phyloP scores from a whole-genome alignment of 1,140 invertebrate species.

The Ceratitis capitata region DNA sequence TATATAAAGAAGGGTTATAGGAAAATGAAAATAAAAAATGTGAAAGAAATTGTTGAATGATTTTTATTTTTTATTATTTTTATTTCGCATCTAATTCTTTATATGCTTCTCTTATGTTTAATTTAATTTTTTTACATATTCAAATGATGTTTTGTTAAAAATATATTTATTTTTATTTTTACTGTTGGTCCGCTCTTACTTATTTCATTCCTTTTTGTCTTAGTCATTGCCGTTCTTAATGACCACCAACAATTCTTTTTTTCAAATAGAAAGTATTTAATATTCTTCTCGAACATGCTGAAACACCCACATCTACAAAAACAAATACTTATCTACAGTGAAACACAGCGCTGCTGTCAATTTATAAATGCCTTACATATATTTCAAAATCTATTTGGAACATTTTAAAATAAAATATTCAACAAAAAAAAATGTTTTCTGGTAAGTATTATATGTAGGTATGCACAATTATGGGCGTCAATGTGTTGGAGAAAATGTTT shows the following conservation, averaged over 20 bases:
- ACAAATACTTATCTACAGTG: not conserved
- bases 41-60: too few relatives aligned
- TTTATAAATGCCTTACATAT: not conserved
- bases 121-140: too few relatives aligned
- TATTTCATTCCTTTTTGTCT: not conserved
- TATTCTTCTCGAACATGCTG: not conserved
- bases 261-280: not conserved
- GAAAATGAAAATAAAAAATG: too few relatives aligned
- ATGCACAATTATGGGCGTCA: not conserved
- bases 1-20: too few relatives aligned
- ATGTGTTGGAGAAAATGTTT: conserved; percentile 8
- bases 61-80: too few relatives aligned
- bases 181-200: not conserved
- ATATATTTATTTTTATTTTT: not conserved
- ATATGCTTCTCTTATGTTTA: too few relatives aligned
- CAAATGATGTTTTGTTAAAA: too few relatives aligned
- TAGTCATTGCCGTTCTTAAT: not conserved
- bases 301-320: not conserved
- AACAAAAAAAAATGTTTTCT: too few relatives aligned
- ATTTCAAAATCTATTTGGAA: not conserved
- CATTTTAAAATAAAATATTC: too few relatives aligned
- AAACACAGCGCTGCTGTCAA: not conserved
- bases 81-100: too few relatives aligned
- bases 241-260: not conserved
- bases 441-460: not conserved